These are phyloP conservation scores for Leucophenga maculata DNA, from an alignment of 2,888 invertebrate species.

Conservation along the genomic window DNA sequence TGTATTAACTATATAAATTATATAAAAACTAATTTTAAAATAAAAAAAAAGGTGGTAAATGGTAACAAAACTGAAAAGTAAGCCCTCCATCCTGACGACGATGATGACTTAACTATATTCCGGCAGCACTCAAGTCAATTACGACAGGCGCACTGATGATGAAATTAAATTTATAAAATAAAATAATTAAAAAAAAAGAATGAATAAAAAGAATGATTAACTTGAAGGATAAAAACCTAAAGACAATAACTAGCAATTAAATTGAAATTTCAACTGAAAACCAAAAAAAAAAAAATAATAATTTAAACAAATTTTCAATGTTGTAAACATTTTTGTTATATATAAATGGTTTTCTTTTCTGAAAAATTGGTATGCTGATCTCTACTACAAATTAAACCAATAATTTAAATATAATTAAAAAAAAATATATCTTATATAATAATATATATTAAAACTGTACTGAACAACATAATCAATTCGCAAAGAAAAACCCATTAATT, in stretches of 20 bases:
- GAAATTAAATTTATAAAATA: constrained; percentile 29
- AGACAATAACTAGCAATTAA: constrained; percentile 61
- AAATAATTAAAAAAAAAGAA: constrained; percentile 21
- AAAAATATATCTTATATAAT: constrained; percentile 22
- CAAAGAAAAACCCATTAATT: neutral
- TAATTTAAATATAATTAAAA: constrained; percentile 1
- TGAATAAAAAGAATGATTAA: neutral
- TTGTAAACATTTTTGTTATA: constrained; percentile 40
- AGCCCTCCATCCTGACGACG: constrained; percentile 10
- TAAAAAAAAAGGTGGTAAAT: neutral
- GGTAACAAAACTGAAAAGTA: neutral
- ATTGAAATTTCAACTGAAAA: constrained; percentile 51
- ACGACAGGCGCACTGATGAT: constrained; percentile 3
- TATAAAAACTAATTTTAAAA: neutral
- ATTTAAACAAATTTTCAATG: constrained; percentile 44
- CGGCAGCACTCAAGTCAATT: constrained; percentile 13
- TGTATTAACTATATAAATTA: neutral
- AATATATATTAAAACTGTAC: constrained; percentile 5
- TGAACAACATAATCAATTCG: constrained; percentile 21
- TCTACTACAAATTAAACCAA: constrained; percentile 20
- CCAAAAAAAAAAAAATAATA: neutral
- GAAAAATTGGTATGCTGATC: constrained; percentile 59
- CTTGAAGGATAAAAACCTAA: constrained; percentile 46
- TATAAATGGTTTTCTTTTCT: constrained; percentile 31
- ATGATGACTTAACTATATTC: neutral